phyloP scores from a whole-genome alignment of 2,113 vertebrate species.

The Podarcis cretensis region DNA sequence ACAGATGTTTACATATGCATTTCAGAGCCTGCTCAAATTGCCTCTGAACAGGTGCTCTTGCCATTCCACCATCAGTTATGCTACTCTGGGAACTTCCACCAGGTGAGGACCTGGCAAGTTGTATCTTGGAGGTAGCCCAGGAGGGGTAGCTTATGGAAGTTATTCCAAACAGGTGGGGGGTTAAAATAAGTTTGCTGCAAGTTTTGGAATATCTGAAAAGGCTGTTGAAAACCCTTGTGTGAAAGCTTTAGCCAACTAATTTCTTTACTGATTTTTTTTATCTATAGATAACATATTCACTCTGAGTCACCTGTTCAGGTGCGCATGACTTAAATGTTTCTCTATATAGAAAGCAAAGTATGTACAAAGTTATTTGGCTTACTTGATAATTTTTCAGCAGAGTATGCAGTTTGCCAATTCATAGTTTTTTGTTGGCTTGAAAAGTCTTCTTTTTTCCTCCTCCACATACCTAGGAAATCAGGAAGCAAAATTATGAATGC shows the following conservation, averaged over 20 bases:
- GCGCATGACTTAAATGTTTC: conserved; percentile 47
- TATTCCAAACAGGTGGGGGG: not conserved
- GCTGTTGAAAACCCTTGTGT: not conserved
- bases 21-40: not conserved
- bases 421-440: conserved; percentile 26
- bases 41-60: not conserved
- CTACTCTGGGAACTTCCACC: no score
- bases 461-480: conserved; percentile 38
- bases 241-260: conserved; percentile 7
- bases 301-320: conserved; percentile 47
- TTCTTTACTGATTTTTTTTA: conserved; percentile 19
- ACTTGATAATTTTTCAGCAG: conserved; percentile 46
- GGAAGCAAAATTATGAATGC: conserved; percentile 39
- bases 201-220: not conserved
- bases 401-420: conserved; percentile 67
- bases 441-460: conserved; percentile 18
- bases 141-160: not conserved
- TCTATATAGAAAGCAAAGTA: conserved; percentile 22
- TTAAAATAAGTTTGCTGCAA: not conserved
- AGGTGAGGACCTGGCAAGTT: not conserved
- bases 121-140: not conserved
- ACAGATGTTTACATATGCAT: not conserved
- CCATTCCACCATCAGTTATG: no score
- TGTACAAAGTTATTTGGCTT: conserved; percentile 46
- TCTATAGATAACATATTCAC: not conserved